These are phyloP conservation scores for Numenius phaeopus DNA, from an alignment of 2,797 vertebrate species.

Conservation along the genomic window DNA sequence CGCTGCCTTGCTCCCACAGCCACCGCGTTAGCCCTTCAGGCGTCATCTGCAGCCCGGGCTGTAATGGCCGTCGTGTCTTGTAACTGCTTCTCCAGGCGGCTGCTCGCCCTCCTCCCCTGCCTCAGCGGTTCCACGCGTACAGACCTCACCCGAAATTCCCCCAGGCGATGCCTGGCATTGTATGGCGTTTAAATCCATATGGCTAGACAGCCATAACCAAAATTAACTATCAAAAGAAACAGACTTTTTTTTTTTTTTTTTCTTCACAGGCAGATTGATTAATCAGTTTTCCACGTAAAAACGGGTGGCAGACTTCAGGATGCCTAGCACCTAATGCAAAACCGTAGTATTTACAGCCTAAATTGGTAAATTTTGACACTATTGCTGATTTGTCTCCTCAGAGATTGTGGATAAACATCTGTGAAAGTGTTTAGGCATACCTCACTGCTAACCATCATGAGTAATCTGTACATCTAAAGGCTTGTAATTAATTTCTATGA, in stretches of 20 bases:
- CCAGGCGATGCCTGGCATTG: fast-evolving
- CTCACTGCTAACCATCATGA: neutral
- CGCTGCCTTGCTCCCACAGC: fast-evolving
- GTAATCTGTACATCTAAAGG: neutral
- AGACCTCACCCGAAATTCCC: neutral
- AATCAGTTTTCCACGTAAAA: neutral
- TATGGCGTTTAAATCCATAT: neutral
- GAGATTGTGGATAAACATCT: neutral
- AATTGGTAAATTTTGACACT: neutral
- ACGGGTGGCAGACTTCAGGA: neutral
- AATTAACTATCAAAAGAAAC: neutral
- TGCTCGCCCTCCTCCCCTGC: fast-evolving
- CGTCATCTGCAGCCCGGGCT: neutral
- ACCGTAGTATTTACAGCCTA: too few relatives aligned
- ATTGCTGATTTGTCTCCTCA: neutral
- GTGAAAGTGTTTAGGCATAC: neutral
- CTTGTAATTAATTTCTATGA: neutral
- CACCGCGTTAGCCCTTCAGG: too few relatives aligned
- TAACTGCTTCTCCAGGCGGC: too few relatives aligned
- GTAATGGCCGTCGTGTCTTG: fast-evolving
- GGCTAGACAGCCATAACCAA: neutral
- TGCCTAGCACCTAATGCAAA: neutral
- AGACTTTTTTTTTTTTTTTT: too few relatives aligned
- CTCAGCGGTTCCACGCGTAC: fast-evolving
- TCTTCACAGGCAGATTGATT: neutral